Conservation (phyloP, 2,113 vertebrate species). For the Megaptera novaeangliae region DNA sequence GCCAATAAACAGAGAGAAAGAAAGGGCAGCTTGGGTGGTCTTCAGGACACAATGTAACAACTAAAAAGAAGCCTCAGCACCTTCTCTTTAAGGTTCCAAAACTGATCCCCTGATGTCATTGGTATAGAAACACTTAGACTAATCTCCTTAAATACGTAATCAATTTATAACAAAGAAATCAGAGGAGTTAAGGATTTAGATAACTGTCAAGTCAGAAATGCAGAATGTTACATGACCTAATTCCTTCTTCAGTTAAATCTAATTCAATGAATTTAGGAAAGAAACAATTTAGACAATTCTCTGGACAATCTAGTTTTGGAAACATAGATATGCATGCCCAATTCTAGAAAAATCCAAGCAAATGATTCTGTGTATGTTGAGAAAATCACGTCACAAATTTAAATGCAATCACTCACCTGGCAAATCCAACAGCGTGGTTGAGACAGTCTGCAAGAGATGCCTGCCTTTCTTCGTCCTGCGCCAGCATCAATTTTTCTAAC, state of each 20-base stretch:
- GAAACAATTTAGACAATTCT: not conserved
- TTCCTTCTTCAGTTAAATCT: not conserved
- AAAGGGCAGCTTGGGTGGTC: not conserved
- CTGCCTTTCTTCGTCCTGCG: conserved; percentile 92
- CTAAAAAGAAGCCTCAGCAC: not conserved
- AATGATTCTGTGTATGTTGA: not conserved
- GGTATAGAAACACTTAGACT: not conserved
- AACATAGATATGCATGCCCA: not conserved
- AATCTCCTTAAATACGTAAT: not conserved
- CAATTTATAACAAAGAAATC: not conserved
- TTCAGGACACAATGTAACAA: not conserved
- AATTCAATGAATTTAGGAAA: not conserved
- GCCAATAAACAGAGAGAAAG: not conserved
- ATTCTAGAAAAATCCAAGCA: not conserved
- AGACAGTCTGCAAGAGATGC: conserved; percentile 92
- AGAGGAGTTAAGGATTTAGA: not conserved
- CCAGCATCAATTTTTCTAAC: conserved; percentile 89
- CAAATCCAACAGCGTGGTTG: conserved; percentile 96
- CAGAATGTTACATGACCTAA: not conserved
- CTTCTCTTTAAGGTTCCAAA: not conserved
- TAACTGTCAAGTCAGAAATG: not conserved
- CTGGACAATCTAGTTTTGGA: not conserved
- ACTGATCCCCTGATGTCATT: not conserved
- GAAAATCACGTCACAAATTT: not conserved
- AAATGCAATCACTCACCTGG: conserved; percentile 84